These are phyloP conservation scores for Trichonephila inaurata DNA, from an alignment of 1,140 invertebrate species.

Conservation along the genomic window DNA sequence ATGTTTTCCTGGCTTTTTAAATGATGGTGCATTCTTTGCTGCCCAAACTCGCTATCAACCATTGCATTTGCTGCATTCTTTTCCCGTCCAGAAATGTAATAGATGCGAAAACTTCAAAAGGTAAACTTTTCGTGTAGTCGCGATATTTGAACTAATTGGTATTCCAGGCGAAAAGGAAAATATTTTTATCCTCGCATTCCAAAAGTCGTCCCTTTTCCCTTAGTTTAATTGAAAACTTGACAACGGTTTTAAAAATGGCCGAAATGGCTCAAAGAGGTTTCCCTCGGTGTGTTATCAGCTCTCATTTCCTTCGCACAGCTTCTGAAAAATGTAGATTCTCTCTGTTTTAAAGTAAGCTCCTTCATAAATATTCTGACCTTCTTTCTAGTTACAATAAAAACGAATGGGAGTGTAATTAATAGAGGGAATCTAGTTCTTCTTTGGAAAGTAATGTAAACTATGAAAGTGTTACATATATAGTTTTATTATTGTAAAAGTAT, in stretches of 20 bases:
- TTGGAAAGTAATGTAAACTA: too few species aligned
- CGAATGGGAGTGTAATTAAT: not conserved
- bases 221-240: slow-evolving; percentile 71
- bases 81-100: slow-evolving; percentile 55
- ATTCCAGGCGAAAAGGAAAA: slow-evolving; percentile 55
- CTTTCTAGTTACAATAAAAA: slow-evolving; percentile 5
- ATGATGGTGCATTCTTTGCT: slow-evolving; percentile 50
- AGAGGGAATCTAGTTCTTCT: not conserved
- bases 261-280: not conserved
- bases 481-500: too few species aligned
- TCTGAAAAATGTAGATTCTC: slow-evolving; percentile 5
- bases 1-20: slow-evolving; percentile 46
- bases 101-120: slow-evolving; percentile 74
- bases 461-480: too few species aligned
- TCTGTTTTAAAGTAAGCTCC: not conserved
- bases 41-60: slow-evolving; percentile 5
- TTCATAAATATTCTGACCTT: not conserved
- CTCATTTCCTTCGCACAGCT: not conserved
- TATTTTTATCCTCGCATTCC: slow-evolving; percentile 68
- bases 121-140: slow-evolving; percentile 55
- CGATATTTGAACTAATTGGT: slow-evolving; percentile 74
- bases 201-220: not conserved
- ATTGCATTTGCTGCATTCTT: slow-evolving; percentile 65
- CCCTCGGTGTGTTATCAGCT: not conserved
- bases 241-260: slow-evolving; percentile 64